phyloP scores from a whole-genome alignment of 37 sponge, comb jelly and placozoan species.

The Crambe crambe region DNA sequence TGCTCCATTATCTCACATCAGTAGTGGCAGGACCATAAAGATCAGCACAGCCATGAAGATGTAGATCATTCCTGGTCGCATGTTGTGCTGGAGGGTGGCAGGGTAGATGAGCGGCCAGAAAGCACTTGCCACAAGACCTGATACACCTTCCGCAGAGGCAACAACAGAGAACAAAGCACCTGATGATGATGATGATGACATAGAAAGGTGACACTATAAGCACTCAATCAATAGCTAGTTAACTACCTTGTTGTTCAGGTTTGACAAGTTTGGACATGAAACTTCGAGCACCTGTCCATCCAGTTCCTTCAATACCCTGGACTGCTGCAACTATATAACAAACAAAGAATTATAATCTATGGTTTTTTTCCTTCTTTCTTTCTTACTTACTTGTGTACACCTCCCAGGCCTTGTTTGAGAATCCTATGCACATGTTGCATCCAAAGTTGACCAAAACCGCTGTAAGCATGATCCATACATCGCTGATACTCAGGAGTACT shows the following conservation, averaged over 20 bases:
- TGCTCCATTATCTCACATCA: constrained; percentile 22
- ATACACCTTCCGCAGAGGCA: constrained; percentile 12
- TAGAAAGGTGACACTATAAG: background rate
- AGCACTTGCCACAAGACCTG: constrained; percentile 1
- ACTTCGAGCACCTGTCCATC: constrained; percentile 19
- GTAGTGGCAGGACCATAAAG: background rate
- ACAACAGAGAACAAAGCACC: constrained; percentile 35
- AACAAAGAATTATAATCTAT: background rate
- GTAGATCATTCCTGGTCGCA: constrained; percentile 12
- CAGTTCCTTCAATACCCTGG: constrained; percentile 12
- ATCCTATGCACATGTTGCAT: constrained; percentile 24
- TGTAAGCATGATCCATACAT: constrained; percentile 43
- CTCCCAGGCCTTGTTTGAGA: background rate
- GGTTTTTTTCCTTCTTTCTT: too few species aligned
- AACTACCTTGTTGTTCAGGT: constrained; percentile 44
- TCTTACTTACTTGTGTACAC: constrained; percentile 2
- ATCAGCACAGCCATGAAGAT: constrained; percentile 15
- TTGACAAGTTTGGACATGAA: constrained; percentile 48
- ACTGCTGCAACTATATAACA: constrained; percentile 23
- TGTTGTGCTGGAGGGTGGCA: background rate
- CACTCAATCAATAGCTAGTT: background rate
- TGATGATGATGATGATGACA: constrained; percentile 1
- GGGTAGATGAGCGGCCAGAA: constrained; percentile 11
- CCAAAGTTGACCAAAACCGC: constrained; percentile 2
- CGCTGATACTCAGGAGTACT: constrained; percentile 26